Evolutionary conservation across 1,140 invertebrate species (phyloP), one percentile per base, ranked within the genome.

Genomic region (Metopolophium dirhodum): DNA sequence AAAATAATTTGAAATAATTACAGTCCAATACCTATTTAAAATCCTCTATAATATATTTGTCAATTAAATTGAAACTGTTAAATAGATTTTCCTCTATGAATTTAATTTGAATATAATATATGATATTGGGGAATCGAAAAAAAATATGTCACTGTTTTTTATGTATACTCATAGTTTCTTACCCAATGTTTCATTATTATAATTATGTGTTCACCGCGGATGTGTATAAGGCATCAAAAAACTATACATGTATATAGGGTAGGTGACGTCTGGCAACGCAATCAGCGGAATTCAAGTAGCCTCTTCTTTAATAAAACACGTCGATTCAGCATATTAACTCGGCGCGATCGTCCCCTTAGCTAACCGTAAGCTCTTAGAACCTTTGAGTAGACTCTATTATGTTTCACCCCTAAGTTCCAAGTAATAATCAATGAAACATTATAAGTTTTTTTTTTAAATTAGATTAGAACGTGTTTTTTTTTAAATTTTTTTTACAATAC

Each of bases 211-310:
- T 54, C 49, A 18, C 37, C 35, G 14, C 7, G 22, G n/a, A 89
- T 26, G 23, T 37, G 49, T 22, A 54, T n/a, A 51, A 54, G n/a
- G 87, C 8, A 89, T 89, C 49, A 54, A 89, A 57, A 8, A 35
- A 37, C 14, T 23, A 57, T 89, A n/a, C n/a, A n/a, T n/a, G n/a
- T n/a, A 14, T 89, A 54, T 35, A 91, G 68, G 18, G 90, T 7
- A 49, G 18, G 90, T 18, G 49, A 30, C 68, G 77, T 83, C 68
- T 91, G 68, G n/a, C n/a, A 83, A 91, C 47, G n/a, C 90, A 91
- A 91, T 91, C 77, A 83, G 90, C 68, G 45, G n/a, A 49, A 82
- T 82, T 91, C 90, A 83, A 91, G 90, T 83, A 83, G 68, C 8
- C 90, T 91, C 77, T 77, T 82, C 68, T 83, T 91, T 83, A 47